These are phyloP conservation scores for Eidolon dupreanum DNA, from an alignment of 2,797 vertebrate genomes.

Conservation along the genomic window DNA sequence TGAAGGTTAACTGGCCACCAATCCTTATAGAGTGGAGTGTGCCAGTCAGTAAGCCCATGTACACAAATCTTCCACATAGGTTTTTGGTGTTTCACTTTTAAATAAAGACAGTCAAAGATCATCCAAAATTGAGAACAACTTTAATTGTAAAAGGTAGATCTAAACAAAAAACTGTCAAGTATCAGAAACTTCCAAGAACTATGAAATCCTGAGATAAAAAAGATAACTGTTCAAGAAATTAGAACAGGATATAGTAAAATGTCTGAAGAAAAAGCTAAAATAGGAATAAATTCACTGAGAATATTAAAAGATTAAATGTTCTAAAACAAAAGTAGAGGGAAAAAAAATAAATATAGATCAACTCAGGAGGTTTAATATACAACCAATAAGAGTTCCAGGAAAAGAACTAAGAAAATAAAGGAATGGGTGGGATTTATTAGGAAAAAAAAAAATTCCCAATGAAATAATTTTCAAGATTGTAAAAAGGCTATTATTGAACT, in stretches of 20 bases:
- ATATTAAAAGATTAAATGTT: background rate
- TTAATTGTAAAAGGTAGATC: background rate
- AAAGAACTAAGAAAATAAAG: conserved; percentile 24
- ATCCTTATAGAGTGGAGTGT: background rate
- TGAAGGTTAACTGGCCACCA: background rate
- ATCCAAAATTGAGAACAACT: background rate
- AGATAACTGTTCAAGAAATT: background rate
- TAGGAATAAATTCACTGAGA: background rate
- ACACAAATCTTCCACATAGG: background rate
- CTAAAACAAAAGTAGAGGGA: background rate
- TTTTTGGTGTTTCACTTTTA: conserved; percentile 13
- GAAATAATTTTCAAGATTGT: background rate
- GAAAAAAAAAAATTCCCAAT: background rate
- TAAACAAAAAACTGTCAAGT: background rate
- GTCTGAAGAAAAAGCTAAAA: background rate
- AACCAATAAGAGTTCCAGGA: background rate
- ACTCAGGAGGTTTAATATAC: background rate
- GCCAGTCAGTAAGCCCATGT: background rate
- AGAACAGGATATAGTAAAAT: conserved; percentile 14
- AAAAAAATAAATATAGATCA: background rate
- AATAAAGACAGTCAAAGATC: background rate
- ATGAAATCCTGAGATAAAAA: background rate
- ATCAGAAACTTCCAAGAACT: background rate
- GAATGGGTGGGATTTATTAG: background rate
- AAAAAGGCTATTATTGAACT: background rate